Conservation (phyloP, 2,113 vertebrate genomes). For the Chaenocephalus aceratus region DNA sequence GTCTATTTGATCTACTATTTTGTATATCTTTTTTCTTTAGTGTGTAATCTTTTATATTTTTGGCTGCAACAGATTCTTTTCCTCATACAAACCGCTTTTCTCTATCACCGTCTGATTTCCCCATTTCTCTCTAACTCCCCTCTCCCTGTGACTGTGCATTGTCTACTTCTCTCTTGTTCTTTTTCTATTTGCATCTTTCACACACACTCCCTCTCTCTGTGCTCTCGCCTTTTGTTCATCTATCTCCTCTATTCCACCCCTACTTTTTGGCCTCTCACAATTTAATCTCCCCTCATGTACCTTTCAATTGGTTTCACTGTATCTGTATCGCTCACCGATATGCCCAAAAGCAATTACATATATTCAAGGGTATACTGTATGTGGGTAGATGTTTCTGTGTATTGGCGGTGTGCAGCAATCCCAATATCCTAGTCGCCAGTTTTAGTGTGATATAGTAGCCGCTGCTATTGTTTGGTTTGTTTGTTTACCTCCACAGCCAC, state of each 20-base stretch:
- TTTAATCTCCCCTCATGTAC: conserved; percentile 6
- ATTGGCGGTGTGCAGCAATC: conserved; percentile 7
- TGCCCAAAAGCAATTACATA: conserved; percentile 18
- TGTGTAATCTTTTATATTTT: not conserved
- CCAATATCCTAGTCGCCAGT: conserved; percentile 34
- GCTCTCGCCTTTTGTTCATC: conserved; percentile 29
- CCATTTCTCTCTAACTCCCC: conserved; percentile 20
- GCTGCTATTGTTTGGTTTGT: conserved; percentile 78
- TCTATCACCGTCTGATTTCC: conserved; percentile 44
- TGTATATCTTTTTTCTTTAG: not conserved
- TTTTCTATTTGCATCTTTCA: conserved; percentile 62
- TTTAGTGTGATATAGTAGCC: conserved; percentile 56
- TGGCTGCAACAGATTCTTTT: conserved; percentile 1
- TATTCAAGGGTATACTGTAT: conserved; percentile 22
- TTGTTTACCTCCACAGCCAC: conserved; percentile 80
- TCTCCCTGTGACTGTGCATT: conserved; percentile 47
- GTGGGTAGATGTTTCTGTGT: conserved; percentile 36
- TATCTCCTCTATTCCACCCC: conserved; percentile 6
- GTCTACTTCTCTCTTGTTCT: conserved; percentile 60
- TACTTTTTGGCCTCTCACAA: conserved; percentile 20
- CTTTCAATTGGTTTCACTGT: not conserved
- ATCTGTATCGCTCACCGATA: conserved; percentile 18
- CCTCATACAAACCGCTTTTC: conserved; percentile 11
- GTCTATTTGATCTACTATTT: not conserved
- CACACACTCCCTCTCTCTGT: conserved; percentile 38